Evolutionary conservation across 2,113 vertebrate species (phyloP), one percentile per base, ranked within the genome.

Genomic region (Pelvicachromis taeniatus): DNA sequence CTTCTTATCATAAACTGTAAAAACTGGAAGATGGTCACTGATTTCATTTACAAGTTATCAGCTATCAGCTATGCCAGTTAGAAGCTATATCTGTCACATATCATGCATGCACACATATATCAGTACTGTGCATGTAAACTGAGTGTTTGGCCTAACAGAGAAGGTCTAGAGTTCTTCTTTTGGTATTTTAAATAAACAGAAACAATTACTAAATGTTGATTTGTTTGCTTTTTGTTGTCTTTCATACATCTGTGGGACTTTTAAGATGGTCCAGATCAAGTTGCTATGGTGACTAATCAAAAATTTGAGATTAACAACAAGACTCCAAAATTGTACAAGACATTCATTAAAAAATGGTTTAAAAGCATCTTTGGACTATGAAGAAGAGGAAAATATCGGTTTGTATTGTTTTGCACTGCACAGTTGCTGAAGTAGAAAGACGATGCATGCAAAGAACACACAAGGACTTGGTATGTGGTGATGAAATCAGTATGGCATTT

Each of bases 401-500:
- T 45, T 54, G 3, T 48, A 56, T 77, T 63, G 31, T n/a, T 63
- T 63, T 35, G 17, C 31, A 63, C 9, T n/a, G 31, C 45, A 68
- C n/a, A 61, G 31, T 31, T 84, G 78, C 89, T 86, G 73, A 75
- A 58, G 78, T 77, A 48, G 45, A 77, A 79, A 83, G 83, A 55
- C 45, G 50, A 82, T 3, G 53, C 5, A 21, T 10, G 6, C 26
- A 33, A 23, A 40, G 42, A 78, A 88, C 61, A 56, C 26, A 50
- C 35, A 77, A 58, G 52, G 35, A 23, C 45, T 14, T 16, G 8
- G 12, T 55, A 12, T 52, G 54, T 80, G 16, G 17, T 83, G 77
- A 50, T 86, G 68, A 68, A 80, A 26, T 88, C 84, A 89, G 80
- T 70, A 9, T 53, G 73, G 33, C 48, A 65, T 86, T 17, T 77